These are phyloP conservation scores for Nycticryphes semicollaris DNA, from an alignment of 2,113 vertebrate genomes.

Conservation along the genomic window DNA sequence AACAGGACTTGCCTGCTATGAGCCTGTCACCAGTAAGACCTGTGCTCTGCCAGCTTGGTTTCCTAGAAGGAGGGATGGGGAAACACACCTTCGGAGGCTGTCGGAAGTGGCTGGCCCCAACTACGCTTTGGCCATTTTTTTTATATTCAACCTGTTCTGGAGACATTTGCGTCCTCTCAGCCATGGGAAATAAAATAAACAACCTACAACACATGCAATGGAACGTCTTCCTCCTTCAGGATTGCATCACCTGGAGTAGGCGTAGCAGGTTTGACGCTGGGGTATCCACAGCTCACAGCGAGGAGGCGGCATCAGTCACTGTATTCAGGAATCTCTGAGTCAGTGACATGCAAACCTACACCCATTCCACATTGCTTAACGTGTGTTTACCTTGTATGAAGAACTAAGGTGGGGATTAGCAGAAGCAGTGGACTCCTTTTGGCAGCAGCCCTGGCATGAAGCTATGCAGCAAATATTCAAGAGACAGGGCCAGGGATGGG, in stretches of 20 bases:
- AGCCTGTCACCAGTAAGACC: not conserved
- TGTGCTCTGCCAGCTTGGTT: not conserved
- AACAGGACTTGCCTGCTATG: constrained; percentile 64
- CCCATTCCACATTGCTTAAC: constrained; percentile 61
- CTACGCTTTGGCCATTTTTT: not conserved
- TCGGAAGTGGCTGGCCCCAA: not conserved
- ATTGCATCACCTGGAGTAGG: constrained; percentile 34
- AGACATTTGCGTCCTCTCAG: not conserved
- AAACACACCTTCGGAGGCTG: not conserved
- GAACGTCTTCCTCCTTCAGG: not conserved
- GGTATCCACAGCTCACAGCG: constrained; percentile 5
- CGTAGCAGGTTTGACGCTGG: not conserved
- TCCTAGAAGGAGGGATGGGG: constrained; percentile 27
- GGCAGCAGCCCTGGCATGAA: not conserved
- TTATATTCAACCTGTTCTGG: not conserved
- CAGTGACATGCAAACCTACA: constrained; percentile 59
- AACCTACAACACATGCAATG: not conserved
- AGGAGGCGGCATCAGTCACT: constrained; percentile 13
- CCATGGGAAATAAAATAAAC: not conserved
- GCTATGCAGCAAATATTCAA: not conserved
- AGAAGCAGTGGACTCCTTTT: not conserved
- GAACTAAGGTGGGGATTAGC: constrained; percentile 53
- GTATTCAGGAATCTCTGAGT: constrained; percentile 69
- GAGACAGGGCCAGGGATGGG: not conserved
- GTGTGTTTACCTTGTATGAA: constrained; percentile 58